A percentile compares a stretch with the other conserved stretches of the same genome.
Conservation (phyloP, 2,888 invertebrate genomes). For the Amphipyra berbera region DNA sequence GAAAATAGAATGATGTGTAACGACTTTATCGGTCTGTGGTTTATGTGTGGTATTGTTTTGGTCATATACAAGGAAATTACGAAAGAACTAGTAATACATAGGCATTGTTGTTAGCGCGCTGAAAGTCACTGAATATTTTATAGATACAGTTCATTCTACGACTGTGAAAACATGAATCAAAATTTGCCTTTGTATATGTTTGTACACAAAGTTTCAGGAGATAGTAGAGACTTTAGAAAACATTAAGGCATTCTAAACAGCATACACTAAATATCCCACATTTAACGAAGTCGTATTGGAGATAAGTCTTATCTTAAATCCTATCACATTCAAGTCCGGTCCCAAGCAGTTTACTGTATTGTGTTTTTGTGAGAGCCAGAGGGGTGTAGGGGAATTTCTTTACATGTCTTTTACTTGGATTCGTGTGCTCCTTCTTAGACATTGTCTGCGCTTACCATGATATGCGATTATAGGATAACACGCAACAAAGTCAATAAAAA, state of each 20-base stretch:
- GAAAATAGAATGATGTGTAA: conserved; percentile 41
- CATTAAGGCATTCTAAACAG: too few relatives aligned
- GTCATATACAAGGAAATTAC: conserved; percentile 38
- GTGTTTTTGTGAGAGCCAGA: too few relatives aligned
- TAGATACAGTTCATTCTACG: not conserved
- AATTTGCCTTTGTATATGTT: not conserved
- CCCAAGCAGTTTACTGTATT: too few relatives aligned
- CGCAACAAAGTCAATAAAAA: too few relatives aligned
- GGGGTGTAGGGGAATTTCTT: too few relatives aligned
- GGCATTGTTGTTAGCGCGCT: not conserved
- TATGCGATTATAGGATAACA: too few relatives aligned
- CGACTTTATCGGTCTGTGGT: conserved; percentile 32
- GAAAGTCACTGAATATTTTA: not conserved
- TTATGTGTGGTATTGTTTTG: conserved; percentile 36
- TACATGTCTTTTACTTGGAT: too few relatives aligned
- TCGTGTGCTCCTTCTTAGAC: too few relatives aligned
- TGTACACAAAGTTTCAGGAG: not conserved
- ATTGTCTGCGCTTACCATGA: too few relatives aligned
- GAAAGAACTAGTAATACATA: not conserved
- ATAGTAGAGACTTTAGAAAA: not conserved
- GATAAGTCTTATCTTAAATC: not conserved
- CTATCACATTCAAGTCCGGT: too few relatives aligned
- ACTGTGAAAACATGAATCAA: not conserved
- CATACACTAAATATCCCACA: not conserved
- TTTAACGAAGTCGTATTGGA: too few relatives aligned